Evolutionary conservation across 2,797 vertebrate species (phyloP), one percentile per base, ranked within the genome.

Genomic region (Amblyraja radiata): DNA sequence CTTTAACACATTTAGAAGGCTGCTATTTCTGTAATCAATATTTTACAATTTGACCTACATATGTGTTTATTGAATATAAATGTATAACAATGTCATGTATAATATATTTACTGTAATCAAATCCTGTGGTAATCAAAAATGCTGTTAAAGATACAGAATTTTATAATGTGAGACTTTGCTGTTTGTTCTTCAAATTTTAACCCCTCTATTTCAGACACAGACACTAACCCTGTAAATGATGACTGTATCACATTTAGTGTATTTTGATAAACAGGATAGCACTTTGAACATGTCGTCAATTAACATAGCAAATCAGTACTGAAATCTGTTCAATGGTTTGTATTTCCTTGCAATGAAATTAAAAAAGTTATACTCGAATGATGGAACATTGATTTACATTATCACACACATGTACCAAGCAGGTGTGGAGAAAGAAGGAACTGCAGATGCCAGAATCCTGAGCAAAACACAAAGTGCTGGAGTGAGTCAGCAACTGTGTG

Each of bases 1-100:
- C 93, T 93, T 93, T 86, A 94, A 93, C 28, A 93, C 93, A 92
- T 94, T 93, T 81, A 93, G 93, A 93, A 81, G 93, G 93, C 93
- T 95, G 94, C 94, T 95, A 46, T 76, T 36, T 46, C 32, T 18
- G 79, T 80, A 7, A 78, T 63, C 76, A 63, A 61, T 25, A 9
- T 63, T 79, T 65, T 32, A 65, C 21, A 65, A 76, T 54, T 93
- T 93, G 77, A 93, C 91, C 54, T 79, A 58, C 46, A 93, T 58
- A 93, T 80, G 25, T 79, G 58, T 76, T 16, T 21, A 65, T 65
- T 65, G 58, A 79, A 23, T 65, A 63, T 78, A 61, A 32, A 54
- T 93, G 32, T 65, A 93, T 93, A 79, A 80, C 28, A 93, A 93
- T 32, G 32, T 28, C 76, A 93, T 76, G 23, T 80, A 61, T 80